phyloP scores from a whole-genome alignment of 1,140 invertebrate species.

The Palaemon carinicauda region DNA sequence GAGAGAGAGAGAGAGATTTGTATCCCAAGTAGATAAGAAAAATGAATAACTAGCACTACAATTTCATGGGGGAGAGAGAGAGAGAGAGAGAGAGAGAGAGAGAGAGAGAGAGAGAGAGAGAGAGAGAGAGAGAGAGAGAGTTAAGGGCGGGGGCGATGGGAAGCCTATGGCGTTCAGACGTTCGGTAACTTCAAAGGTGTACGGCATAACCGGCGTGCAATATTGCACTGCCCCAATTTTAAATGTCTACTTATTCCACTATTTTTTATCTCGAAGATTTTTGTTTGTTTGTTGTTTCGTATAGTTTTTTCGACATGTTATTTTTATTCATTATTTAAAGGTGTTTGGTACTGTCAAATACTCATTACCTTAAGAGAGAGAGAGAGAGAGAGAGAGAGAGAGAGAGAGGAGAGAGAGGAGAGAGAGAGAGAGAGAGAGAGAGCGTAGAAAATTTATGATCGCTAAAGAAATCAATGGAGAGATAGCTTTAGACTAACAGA shows the following conservation, averaged over 20 bases:
- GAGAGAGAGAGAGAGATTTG: not conserved
- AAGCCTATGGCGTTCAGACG: not conserved
- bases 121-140: constrained; percentile 12
- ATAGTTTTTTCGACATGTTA: too few species aligned
- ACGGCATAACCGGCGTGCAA: too few species aligned
- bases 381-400: not conserved
- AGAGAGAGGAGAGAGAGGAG: not conserved
- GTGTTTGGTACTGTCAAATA: too few species aligned
- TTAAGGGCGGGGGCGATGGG: not conserved
- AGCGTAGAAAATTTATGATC: not conserved
- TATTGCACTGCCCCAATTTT: too few species aligned
- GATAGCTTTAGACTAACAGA: not conserved
- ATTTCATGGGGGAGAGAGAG: too few species aligned
- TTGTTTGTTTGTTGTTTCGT: too few species aligned
- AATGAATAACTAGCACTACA: not conserved
- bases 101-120: constrained; percentile 5
- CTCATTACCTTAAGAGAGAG: not conserved
- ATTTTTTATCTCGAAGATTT: too few species aligned
- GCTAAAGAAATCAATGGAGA: not conserved
- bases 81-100: too few species aligned
- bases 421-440: not conserved
- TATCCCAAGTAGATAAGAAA: not conserved
- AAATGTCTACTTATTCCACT: too few species aligned
- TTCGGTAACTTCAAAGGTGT: not conserved
- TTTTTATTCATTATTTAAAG: too few species aligned